These are phyloP conservation scores for Dufourea novaeangliae DNA, from an alignment of 1,140 invertebrate species.

Conservation along the genomic window DNA sequence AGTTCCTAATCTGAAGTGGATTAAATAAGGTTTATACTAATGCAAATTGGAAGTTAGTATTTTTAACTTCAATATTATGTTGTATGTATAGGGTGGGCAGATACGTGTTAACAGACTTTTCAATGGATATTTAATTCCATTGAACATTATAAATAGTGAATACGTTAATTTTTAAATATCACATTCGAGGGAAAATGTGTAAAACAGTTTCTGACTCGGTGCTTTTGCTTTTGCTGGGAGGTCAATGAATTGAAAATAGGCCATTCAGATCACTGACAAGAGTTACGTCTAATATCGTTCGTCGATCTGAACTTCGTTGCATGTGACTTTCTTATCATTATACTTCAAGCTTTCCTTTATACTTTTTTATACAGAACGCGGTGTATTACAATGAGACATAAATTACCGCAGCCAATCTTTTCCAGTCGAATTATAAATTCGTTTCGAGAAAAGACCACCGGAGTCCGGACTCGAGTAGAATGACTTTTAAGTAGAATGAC, in stretches of 20 bases:
- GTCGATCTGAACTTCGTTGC: slow-evolving; percentile 23
- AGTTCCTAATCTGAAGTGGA: too few species aligned
- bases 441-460: not conserved
- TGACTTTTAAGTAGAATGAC: not conserved
- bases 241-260: slow-evolving; percentile 36
- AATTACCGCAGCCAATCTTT: not conserved
- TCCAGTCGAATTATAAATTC: not conserved
- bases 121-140: too few species aligned
- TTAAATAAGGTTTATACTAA: too few species aligned
- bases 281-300: slow-evolving; percentile 23
- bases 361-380: not conserved
- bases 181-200: not conserved
- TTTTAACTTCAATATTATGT: too few species aligned
- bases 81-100: too few species aligned
- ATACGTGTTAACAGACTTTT: too few species aligned
- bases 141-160: too few species aligned
- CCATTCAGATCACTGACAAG: slow-evolving; percentile 33
- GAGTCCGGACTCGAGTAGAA: too few species aligned
- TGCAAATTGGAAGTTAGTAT: too few species aligned
- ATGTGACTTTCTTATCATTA: slow-evolving; percentile 29
- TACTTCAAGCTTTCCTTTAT: not conserved
- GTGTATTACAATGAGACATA: not conserved
- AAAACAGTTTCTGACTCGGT: not conserved
- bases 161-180: too few species aligned
- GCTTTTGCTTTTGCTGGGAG: not conserved